Conservation (phyloP, 2,113 vertebrate species). For the Isichthys henryi region DNA sequence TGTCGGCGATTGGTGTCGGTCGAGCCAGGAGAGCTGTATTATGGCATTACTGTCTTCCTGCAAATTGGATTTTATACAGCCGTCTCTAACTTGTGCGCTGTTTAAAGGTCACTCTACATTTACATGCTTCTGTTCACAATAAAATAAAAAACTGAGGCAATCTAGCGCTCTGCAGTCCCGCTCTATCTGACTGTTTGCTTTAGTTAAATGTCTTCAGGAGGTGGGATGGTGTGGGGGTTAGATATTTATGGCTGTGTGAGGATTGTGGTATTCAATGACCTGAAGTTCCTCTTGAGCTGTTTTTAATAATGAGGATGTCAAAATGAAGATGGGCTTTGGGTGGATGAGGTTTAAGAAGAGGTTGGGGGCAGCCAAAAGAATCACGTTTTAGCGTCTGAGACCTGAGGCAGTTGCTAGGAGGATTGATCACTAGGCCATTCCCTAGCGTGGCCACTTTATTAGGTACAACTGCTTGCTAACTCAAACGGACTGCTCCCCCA, state of each 20-base stretch:
- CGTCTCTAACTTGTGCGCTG: neutral
- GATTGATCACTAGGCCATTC: neutral
- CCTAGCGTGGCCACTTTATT: neutral
- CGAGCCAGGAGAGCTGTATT: neutral
- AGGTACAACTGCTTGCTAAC: neutral
- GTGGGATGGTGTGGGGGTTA: neutral
- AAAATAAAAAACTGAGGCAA: neutral
- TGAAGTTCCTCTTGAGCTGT: neutral
- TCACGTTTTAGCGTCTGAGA: neutral
- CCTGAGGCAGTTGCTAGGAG: neutral
- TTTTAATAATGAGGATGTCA: neutral
- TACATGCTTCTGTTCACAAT: conserved; percentile 2
- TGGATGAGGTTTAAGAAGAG: no score
- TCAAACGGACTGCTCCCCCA: neutral
- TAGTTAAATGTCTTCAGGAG: neutral
- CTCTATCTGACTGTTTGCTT: neutral
- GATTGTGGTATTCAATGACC: conserved; percentile 29
- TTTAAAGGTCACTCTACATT: conserved; percentile 1
- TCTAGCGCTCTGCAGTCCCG: neutral
- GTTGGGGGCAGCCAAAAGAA: neutral
- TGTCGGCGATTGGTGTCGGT: neutral
- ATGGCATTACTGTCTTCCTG: neutral
- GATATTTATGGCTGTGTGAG: conserved; percentile 60
- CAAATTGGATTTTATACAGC: conserved; percentile 19
- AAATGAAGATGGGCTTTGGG: neutral